Evolutionary conservation across 2,888 invertebrate species (phyloP).

Genomic region (Chymomyza caudatula): DNA sequence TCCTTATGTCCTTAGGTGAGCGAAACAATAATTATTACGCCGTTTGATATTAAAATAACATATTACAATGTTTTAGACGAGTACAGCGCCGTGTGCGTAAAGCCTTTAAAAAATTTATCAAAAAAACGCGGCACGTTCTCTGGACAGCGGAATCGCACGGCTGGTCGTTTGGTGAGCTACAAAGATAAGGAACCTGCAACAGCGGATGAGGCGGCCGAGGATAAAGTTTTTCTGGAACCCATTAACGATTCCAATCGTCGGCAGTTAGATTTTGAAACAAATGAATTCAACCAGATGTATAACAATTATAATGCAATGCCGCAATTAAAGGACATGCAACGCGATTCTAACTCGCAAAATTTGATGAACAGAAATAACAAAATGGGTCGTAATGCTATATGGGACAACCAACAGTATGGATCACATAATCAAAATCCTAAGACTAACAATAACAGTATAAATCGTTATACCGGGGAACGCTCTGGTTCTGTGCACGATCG

Average conservation of each 20-base stretch:
- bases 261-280: background rate
- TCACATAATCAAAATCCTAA: too few relatives aligned
- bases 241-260: background rate
- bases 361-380: too few relatives aligned
- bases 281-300: background rate
- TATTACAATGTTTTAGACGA: background rate
- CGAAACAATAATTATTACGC: too few relatives aligned
- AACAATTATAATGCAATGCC: background rate
- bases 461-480: background rate
- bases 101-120: background rate
- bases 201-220: background rate
- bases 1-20: conserved; percentile 16
- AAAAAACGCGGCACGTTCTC: background rate
- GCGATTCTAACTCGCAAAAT: too few relatives aligned
- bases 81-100: background rate
- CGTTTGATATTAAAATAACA: background rate
- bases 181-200: background rate
- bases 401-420: too few relatives aligned
- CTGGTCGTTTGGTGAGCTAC: background rate
- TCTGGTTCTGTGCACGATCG: background rate
- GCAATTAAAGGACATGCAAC: background rate
- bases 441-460: too few relatives aligned
- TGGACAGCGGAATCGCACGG: background rate
- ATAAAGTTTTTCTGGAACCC: too few relatives aligned
- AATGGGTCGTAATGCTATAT: too few relatives aligned